Conservation (phyloP, 2,113 vertebrate species). For the Antigone vipio region DNA sequence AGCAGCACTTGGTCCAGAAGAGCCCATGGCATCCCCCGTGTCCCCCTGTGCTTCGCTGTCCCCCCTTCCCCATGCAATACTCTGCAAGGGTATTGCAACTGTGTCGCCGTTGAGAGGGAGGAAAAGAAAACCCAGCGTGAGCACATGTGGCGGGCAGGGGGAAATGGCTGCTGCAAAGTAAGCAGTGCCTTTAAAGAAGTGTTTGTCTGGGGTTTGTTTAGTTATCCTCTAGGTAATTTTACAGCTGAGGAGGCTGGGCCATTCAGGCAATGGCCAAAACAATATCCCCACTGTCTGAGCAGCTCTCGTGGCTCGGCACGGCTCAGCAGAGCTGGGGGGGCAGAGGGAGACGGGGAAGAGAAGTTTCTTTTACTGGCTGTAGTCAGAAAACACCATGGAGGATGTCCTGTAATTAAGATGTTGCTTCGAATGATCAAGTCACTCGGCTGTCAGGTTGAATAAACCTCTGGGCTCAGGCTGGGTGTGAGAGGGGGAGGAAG, state of each 20-base stretch:
- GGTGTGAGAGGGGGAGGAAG: neutral
- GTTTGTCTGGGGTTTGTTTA: slow-evolving; percentile 70
- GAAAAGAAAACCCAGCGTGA: neutral
- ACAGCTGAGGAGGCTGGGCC: slow-evolving; percentile 56
- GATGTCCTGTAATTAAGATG: slow-evolving; percentile 61
- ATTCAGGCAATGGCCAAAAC: slow-evolving; percentile 53
- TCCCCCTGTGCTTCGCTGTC: fast-evolving
- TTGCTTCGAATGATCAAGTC: neutral
- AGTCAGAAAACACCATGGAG: neutral
- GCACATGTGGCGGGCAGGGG: slow-evolving; percentile 26
- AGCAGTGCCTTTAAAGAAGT: slow-evolving; percentile 64
- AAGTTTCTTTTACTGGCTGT: neutral
- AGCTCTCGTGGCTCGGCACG: neutral
- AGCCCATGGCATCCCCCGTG: neutral
- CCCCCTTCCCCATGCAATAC: neutral
- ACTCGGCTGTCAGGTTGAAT: slow-evolving; percentile 54
- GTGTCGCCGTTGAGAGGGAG: neutral
- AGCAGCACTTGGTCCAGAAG: neutral
- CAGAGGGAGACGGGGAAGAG: neutral
- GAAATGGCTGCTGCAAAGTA: slow-evolving; percentile 57
- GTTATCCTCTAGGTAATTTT: slow-evolving; percentile 72
- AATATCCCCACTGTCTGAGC: slow-evolving; percentile 69
- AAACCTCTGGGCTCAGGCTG: neutral
- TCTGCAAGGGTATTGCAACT: neutral
- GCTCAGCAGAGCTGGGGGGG: neutral